These are phyloP conservation scores for Halictus quadricinctus DNA, from an alignment of 2,888 invertebrate genomes.

Conservation along the genomic window DNA sequence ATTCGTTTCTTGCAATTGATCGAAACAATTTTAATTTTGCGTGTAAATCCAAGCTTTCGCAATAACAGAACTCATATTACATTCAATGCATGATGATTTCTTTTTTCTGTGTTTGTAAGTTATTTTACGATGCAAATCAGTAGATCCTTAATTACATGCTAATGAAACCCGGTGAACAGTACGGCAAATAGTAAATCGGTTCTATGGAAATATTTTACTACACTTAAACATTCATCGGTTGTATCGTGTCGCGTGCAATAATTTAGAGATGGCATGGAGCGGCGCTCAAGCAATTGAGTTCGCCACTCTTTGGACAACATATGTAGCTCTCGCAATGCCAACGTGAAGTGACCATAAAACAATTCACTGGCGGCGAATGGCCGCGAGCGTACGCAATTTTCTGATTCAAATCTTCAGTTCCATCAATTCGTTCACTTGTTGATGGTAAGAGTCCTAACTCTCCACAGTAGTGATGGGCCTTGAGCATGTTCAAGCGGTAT, in stretches of 20 bases:
- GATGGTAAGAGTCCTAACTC: background rate
- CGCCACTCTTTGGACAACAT: slow-evolving; percentile 27
- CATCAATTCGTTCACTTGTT: background rate
- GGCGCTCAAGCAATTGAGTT: slow-evolving; percentile 51
- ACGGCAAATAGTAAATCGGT: background rate
- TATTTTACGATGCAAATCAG: background rate
- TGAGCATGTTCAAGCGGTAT: too few relatives aligned
- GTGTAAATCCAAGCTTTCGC: too few relatives aligned
- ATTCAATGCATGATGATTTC: too few relatives aligned
- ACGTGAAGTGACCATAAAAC: slow-evolving; percentile 35
- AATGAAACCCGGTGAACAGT: too few relatives aligned
- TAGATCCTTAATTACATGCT: background rate
- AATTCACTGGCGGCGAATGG: slow-evolving; percentile 1
- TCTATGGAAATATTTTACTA: background rate
- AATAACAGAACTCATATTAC: too few relatives aligned
- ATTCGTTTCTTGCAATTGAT: too few relatives aligned
- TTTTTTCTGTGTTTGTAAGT: background rate
- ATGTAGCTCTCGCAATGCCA: background rate
- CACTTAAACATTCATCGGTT: background rate
- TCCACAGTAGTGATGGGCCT: too few relatives aligned
- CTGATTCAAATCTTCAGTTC: background rate
- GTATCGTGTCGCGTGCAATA: slow-evolving; percentile 19
- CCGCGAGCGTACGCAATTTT: background rate
- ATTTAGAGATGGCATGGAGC: slow-evolving; percentile 33
- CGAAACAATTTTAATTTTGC: too few relatives aligned